Conservation (phyloP, 1,140 invertebrate genomes). For the Neodiprion virginianus region DNA sequence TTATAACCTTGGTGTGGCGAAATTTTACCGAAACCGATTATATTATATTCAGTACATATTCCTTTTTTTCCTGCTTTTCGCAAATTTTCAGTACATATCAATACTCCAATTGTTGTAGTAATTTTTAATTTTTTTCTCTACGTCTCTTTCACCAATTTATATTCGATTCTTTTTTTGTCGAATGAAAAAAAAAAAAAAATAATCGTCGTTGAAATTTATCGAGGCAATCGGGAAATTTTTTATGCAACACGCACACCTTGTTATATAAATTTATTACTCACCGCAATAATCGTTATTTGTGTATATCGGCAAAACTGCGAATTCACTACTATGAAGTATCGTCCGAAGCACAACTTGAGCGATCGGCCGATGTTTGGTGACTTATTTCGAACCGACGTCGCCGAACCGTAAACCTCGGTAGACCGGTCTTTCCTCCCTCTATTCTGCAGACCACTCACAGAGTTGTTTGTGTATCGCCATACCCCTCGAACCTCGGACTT, state of each 20-base stretch:
- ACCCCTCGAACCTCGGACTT: background rate
- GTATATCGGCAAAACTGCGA: too few species aligned
- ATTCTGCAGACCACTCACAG: background rate
- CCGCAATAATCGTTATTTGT: background rate
- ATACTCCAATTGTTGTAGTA: too few species aligned
- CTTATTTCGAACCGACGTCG: background rate
- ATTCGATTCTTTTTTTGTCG: background rate
- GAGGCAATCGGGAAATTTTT: background rate
- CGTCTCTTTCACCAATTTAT: background rate
- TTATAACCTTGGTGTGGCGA: too few species aligned
- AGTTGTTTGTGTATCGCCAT: background rate
- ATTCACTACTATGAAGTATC: too few species aligned
- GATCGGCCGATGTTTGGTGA: background rate
- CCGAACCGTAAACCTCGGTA: background rate
- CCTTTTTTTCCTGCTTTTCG: too few species aligned
- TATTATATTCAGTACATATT: too few species aligned
- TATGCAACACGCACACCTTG: background rate
- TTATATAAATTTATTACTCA: background rate
- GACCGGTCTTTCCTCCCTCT: constrained; percentile 1
- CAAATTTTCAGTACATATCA: too few species aligned
- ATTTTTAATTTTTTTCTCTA: too few species aligned
- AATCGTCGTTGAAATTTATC: background rate
- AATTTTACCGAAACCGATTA: too few species aligned
- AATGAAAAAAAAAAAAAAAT: background rate
- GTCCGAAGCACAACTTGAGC: background rate